A percentile compares a stretch with the other conserved stretches of the same genome.
These are phyloP conservation scores for Himalopsyche kuldschensis DNA, from an alignment of 2,888 invertebrate species.

Conservation along the genomic window DNA sequence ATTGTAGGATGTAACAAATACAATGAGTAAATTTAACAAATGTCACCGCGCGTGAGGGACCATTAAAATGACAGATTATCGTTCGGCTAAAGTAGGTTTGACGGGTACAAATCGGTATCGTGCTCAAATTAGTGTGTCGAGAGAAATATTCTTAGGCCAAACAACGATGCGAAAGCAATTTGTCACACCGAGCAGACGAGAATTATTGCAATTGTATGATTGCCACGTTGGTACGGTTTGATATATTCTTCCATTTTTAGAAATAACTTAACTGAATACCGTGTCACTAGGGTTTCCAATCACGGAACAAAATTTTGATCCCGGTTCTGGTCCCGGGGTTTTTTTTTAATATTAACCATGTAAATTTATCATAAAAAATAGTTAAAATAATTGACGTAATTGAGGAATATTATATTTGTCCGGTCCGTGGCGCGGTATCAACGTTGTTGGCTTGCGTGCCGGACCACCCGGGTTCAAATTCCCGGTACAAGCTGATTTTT, in stretches of 20 bases:
- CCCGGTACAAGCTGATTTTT: too few relatives aligned
- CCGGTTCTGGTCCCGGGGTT: too few relatives aligned
- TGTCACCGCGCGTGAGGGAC: not conserved
- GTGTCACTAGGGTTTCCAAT: too few relatives aligned
- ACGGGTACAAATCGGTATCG: slow-evolving; percentile 6
- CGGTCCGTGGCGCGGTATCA: too few relatives aligned
- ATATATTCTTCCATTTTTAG: not conserved
- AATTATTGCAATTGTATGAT: not conserved
- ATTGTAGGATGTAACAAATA: not conserved
- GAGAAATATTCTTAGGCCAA: not conserved
- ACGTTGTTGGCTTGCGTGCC: too few relatives aligned
- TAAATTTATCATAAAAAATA: too few relatives aligned
- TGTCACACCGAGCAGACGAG: not conserved
- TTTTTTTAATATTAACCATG: too few relatives aligned
- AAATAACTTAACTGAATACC: too few relatives aligned
- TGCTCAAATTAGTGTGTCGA: slow-evolving; percentile 3
- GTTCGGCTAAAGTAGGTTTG: not conserved
- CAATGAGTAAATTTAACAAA: not conserved
- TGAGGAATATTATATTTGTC: too few relatives aligned
- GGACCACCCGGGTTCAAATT: too few relatives aligned
- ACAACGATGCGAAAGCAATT: slow-evolving; percentile 2
- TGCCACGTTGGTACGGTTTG: not conserved
- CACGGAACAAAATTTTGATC: too few relatives aligned
- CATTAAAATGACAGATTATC: slow-evolving; percentile 9
- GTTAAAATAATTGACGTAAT: too few relatives aligned